phyloP scores from a whole-genome alignment of 2,888 invertebrate species.

The Drosophila prolongata region DNA sequence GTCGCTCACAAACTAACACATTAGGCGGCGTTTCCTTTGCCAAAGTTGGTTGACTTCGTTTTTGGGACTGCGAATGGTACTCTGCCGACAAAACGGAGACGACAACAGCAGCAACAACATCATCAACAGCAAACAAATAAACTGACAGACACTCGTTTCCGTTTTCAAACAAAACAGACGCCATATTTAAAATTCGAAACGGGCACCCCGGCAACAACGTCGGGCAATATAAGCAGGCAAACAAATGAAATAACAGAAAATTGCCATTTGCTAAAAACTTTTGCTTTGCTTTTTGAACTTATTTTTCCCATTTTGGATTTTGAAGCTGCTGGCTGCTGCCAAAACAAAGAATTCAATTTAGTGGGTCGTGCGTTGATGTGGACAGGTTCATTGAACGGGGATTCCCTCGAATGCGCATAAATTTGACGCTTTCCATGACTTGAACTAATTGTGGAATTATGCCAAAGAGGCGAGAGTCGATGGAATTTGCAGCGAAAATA shows the following conservation, averaged over 20 bases:
- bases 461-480: slow-evolving; percentile 36
- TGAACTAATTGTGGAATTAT: slow-evolving; percentile 71
- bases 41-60: slow-evolving; percentile 78
- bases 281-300: slow-evolving; percentile 55
- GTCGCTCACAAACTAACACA: slow-evolving; percentile 66
- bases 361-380: slow-evolving; percentile 54
- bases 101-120: slow-evolving; percentile 44
- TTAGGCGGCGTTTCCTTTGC: slow-evolving; percentile 74
- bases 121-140: slow-evolving; percentile 68
- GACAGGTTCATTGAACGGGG: slow-evolving; percentile 55
- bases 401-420: slow-evolving; percentile 49
- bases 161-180: slow-evolving; percentile 80
- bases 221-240: slow-evolving; percentile 55
- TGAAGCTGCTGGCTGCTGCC: slow-evolving; percentile 8
- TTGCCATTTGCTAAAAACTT: slow-evolving; percentile 59
- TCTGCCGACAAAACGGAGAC: slow-evolving; percentile 35
- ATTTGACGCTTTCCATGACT: slow-evolving; percentile 42
- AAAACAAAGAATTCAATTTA: slow-evolving; percentile 51
- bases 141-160: slow-evolving; percentile 80
- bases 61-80: slow-evolving; percentile 58
- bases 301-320: slow-evolving; percentile 12
- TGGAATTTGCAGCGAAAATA: slow-evolving; percentile 19
- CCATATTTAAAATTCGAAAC: slow-evolving; percentile 80
- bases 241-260: slow-evolving; percentile 71
- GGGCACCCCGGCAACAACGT: slow-evolving; percentile 47